phyloP scores from a whole-genome alignment of 2,888 invertebrate species.

The Lochmaea capreae region DNA sequence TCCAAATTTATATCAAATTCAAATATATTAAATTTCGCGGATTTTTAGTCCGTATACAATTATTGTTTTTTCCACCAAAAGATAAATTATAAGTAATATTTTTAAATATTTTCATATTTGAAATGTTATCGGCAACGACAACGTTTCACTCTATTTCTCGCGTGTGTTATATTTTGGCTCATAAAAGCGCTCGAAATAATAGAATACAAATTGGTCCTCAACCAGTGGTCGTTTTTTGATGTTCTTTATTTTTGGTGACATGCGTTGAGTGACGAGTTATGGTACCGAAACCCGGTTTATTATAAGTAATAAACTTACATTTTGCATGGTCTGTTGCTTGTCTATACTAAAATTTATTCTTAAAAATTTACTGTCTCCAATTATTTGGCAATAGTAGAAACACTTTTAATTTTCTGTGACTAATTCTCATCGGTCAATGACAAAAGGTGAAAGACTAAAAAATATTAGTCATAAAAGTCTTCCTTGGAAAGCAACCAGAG shows the following conservation, averaged over 20 bases:
- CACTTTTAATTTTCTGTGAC: slow-evolving; percentile 55
- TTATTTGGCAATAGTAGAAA: slow-evolving; percentile 54
- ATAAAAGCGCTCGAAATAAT: slow-evolving; percentile 4
- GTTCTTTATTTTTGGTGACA: slow-evolving; percentile 17
- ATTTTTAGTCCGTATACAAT: no score
- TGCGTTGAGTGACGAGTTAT: slow-evolving; percentile 2
- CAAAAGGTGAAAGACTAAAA: slow-evolving; percentile 43
- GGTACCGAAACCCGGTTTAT: slow-evolving; percentile 44
- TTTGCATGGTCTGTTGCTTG: slow-evolving; percentile 53
- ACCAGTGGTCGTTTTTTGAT: background rate
- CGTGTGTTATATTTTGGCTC: slow-evolving; percentile 1
- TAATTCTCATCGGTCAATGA: slow-evolving; percentile 46
- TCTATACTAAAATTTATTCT: slow-evolving; percentile 54
- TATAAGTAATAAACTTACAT: slow-evolving; percentile 51
- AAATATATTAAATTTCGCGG: no score
- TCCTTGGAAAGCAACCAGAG: slow-evolving; percentile 27
- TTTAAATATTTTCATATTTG: no score
- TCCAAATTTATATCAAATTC: no score
- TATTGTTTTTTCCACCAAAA: no score
- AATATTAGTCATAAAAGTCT: slow-evolving; percentile 39
- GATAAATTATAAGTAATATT: no score
- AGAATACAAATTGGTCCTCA: slow-evolving; percentile 19
- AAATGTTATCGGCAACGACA: no score
- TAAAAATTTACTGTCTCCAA: slow-evolving; percentile 50
- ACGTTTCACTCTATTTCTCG: background rate